These are phyloP conservation scores for Propsilocerus akamusi DNA, from an alignment of 1,140 invertebrate genomes.

Conservation along the genomic window DNA sequence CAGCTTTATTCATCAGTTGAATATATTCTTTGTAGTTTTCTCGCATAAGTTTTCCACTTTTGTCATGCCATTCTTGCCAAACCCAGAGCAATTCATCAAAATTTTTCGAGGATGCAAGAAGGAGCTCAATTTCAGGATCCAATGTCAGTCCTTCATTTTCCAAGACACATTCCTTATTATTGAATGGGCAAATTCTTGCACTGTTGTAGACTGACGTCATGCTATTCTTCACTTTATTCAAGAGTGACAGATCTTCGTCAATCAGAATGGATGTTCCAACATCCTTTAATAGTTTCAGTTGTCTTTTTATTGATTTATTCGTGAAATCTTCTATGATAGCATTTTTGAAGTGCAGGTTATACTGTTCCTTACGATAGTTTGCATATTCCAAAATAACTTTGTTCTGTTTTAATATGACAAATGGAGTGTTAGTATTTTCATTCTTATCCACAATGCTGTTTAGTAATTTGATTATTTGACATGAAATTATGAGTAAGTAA, in stretches of 20 bases:
- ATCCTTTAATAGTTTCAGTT: constrained; percentile 14
- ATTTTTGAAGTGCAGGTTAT: neutral
- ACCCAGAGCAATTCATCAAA: constrained; percentile 51
- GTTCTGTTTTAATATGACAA: neutral
- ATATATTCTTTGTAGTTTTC: constrained; percentile 51
- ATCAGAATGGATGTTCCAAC: constrained; percentile 13
- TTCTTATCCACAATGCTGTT: neutral
- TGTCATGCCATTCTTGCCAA: constrained; percentile 53
- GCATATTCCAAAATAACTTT: neutral
- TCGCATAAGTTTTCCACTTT: constrained; percentile 47
- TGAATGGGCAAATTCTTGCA: constrained; percentile 41
- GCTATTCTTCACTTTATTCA: neutral
- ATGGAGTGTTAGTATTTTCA: neutral
- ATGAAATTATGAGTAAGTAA: neutral
- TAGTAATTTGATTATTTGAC: neutral
- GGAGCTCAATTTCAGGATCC: constrained; percentile 57
- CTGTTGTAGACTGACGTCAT: neutral
- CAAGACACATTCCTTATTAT: constrained; percentile 23
- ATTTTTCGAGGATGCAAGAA: constrained; percentile 44
- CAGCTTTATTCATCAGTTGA: constrained; percentile 55
- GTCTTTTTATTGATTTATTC: constrained; percentile 13
- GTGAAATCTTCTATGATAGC: neutral
- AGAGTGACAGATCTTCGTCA: constrained; percentile 11
- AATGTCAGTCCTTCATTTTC: constrained; percentile 47
- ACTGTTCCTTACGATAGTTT: neutral